A percentile compares a stretch with the other conserved stretches of the same genome.
phyloP scores from a whole-genome alignment of 2,888 invertebrate genomes.

The Melangyna quadrimaculata region DNA sequence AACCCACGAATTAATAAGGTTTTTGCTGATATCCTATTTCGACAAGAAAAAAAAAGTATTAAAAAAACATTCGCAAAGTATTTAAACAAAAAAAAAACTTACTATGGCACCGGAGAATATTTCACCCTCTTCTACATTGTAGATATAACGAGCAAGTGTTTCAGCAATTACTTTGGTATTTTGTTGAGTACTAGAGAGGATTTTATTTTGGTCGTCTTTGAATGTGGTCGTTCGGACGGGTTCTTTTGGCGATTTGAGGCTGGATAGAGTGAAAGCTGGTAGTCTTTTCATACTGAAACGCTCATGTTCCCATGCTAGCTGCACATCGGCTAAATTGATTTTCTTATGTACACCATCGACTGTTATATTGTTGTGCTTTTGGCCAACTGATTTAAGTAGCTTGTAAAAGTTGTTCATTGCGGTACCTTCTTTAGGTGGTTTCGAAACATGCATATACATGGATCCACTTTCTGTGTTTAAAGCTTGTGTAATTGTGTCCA shows the following conservation, averaged over 20 bases:
- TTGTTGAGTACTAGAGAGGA: slow-evolving; percentile 74
- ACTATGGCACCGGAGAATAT: slow-evolving; percentile 90
- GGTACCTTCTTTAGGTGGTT: slow-evolving; percentile 94
- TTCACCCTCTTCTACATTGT: slow-evolving; percentile 86
- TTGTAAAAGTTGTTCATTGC: slow-evolving; percentile 86
- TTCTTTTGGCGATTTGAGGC: slow-evolving; percentile 82
- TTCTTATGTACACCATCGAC: slow-evolving; percentile 94
- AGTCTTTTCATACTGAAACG: slow-evolving; percentile 95
- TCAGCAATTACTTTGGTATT: slow-evolving; percentile 91
- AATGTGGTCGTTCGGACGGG: slow-evolving; percentile 79
- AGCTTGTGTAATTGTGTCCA: slow-evolving; percentile 89
- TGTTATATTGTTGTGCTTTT: slow-evolving; percentile 81
- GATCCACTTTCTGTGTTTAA: slow-evolving; percentile 77
- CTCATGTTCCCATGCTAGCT: slow-evolving; percentile 98
- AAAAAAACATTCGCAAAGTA: not conserved
- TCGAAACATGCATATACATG: slow-evolving; percentile 96
- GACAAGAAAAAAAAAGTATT: slow-evolving; percentile 51
- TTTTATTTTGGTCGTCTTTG: slow-evolving; percentile 75
- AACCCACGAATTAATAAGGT: slow-evolving; percentile 88
- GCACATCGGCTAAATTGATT: slow-evolving; percentile 96
- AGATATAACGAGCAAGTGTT: slow-evolving; percentile 91
- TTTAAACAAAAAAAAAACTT: slow-evolving; percentile 75
- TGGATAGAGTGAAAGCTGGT: slow-evolving; percentile 95
- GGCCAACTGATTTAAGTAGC: slow-evolving; percentile 84
- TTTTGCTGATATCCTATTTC: slow-evolving; percentile 89